Evolutionary conservation across 2,888 invertebrate genomes (phyloP), one percentile per base, ranked within the genome.

Genomic region (Atrina japonica): DNA sequence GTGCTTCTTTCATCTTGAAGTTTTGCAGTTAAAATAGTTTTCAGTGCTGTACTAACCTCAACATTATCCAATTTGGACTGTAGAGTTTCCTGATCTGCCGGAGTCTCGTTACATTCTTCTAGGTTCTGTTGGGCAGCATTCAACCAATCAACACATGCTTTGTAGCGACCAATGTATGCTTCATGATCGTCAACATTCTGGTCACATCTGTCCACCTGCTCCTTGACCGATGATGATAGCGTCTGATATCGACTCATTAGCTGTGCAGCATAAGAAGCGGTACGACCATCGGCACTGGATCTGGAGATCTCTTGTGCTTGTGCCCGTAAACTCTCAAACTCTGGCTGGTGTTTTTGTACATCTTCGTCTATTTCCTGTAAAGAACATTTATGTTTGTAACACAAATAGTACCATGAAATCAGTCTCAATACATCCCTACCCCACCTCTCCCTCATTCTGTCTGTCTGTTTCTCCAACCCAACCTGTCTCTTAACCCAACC

Each of bases 161-260:
- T 76, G 66, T 83, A 95, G 73, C 94, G 94, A 35, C 93, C 93
- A 86, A 95, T 94, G 89, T 97, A 98, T 0, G 93, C 91, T 84
- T 94, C 93, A 85, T 98, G 98, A 87, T 98, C 97, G 66, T 94
- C 94, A 0, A 96, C 95, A 88, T 95, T 97, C 69, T 94, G 94
- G 84, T 95, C 95, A 88, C 97, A 97, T 83, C 95, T 94, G 2
- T 94, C 93, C 66, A 96, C 94, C 9, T 94, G 94, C 90, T 98
- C 97, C 82, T 81, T 84, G 18, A 84, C 79, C 52, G 83, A 70
- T 23, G 77, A 70, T 27, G 77, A 75, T 3, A 88, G 70, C 16
- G 84, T 80, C 88, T 95, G 94, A 88, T 95, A 95, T 78, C 97
- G 93, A 14, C 94, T 93, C 3, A 93, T 93, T 66, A 97, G 92